phyloP scores from a whole-genome alignment of 2,888 invertebrate species.

The Saturnia japonica region DNA sequence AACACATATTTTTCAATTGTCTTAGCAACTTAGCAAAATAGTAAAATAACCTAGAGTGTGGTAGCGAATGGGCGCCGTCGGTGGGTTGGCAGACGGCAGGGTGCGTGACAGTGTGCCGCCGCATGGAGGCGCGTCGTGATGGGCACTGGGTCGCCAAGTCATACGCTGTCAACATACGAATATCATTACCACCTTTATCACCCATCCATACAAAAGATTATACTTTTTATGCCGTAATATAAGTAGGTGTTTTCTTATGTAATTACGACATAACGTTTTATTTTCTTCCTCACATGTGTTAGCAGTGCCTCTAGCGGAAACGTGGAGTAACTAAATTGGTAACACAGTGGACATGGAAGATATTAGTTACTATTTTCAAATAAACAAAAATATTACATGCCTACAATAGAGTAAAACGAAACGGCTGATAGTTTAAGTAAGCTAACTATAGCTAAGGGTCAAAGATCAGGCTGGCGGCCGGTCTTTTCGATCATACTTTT shows the following conservation, averaged over 20 bases:
- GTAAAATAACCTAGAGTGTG: slow-evolving; percentile 83
- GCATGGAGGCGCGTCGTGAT: slow-evolving; percentile 85
- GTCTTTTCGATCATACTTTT: neutral
- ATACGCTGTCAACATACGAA: slow-evolving; percentile 81
- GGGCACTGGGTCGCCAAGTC: slow-evolving; percentile 92
- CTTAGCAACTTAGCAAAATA: neutral
- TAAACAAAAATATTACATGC: too few species aligned
- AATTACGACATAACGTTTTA: neutral
- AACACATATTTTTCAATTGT: too few species aligned
- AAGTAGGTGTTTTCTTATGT: neutral
- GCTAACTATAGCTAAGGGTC: neutral
- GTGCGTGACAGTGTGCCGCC: slow-evolving; percentile 86
- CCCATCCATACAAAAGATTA: neutral
- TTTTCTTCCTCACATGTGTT: neutral
- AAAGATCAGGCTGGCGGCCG: neutral
- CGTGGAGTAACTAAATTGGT: too few species aligned
- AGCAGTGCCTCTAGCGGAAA: neutral
- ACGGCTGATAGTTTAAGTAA: neutral
- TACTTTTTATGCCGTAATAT: neutral
- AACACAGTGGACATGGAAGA: too few species aligned
- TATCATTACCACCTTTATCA: too few species aligned
- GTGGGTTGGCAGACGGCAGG: slow-evolving; percentile 66
- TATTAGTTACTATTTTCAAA: too few species aligned
- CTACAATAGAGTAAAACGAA: too few species aligned
- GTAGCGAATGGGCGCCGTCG: slow-evolving; percentile 84